These are phyloP conservation scores for Cotesia chilonis DNA, from an alignment of 1,140 invertebrate species.

Conservation along the genomic window DNA sequence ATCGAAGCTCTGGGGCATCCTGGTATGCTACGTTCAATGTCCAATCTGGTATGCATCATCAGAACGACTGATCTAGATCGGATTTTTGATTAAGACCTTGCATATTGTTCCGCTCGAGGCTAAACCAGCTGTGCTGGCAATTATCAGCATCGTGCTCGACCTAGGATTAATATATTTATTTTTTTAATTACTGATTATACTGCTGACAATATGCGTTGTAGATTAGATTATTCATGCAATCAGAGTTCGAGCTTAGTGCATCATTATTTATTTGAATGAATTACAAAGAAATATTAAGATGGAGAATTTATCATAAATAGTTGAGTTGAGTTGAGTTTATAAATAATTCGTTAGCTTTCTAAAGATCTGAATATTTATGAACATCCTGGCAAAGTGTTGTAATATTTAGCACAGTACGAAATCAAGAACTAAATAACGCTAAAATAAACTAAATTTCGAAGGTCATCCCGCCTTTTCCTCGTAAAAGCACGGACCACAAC, in stretches of 20 bases:
- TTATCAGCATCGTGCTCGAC: no score
- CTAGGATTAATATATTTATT: no score
- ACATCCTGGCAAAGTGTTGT: conserved; percentile 9
- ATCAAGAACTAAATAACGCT: conserved; percentile 27
- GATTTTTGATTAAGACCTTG: conserved; percentile 39
- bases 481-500: conserved; percentile 34
- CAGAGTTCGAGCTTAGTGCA: no score
- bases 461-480: conserved; percentile 26
- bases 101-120: neutral
- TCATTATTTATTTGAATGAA: no score
- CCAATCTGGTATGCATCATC: conserved; percentile 40
- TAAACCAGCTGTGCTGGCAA: no score
- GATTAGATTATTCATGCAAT: no score
- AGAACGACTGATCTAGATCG: conserved; percentile 40
- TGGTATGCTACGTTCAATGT: conserved; percentile 1
- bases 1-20: conserved; percentile 30
- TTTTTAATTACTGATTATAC: no score
- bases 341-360: neutral
- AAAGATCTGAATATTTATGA: conserved; percentile 16
- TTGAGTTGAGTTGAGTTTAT: neutral
- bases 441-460: conserved; percentile 27
- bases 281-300: no score
- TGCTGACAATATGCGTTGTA: no score
- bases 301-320: no score
- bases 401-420: conserved; percentile 29